Evolutionary conservation across 2,113 vertebrate genomes (phyloP), one percentile per base, ranked within the genome.

Genomic region (Halcyon senegalensis): DNA sequence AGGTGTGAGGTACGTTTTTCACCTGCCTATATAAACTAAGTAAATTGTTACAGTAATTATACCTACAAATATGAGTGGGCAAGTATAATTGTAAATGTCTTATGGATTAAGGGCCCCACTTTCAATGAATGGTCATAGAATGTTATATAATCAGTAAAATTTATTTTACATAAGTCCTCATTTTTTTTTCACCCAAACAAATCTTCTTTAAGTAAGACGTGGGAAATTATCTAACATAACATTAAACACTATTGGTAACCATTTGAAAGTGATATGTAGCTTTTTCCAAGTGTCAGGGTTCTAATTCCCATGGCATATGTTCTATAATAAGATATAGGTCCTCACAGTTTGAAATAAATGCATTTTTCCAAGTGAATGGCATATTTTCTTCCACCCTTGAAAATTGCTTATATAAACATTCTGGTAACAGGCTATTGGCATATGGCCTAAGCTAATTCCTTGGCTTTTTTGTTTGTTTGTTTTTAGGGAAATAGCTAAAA

Each of bases 301-400:
- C 80, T 92, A 89, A 90, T 84, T 94, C 31, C 76, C 23, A 35
- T 70, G 73, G 18, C 83, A 92, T 89, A 89, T 90, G 76, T 73
- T 96, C 80, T 90, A 84, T 89, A 95, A 86, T 50, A 94, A 95
- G 72, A 90, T 86, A 95, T 55, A 95, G 5, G 5, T 78, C 69
- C 56, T 90, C 77, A 75, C 25, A 86, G 68, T 92, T 92, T 81
- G 76, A 92, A 94, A 92, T 89, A 81, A 84, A 84, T 75, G 7
- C 33, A 72, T 86, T 95, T 96, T 95, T 89, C 51, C 0, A 3
- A 89, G 41, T 92, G 84, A 97, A 87, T 89, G 84, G 43, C 87
- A 91, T 94, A 91, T 93, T 96, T 96, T 94, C 64, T 94, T 93
- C 82, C 72, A 92, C 82, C 41, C 63, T 95, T 88, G 74, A 85